These are phyloP conservation scores for Heterochromis multidens DNA, from an alignment of 2,113 vertebrate species.

Conservation along the genomic window DNA sequence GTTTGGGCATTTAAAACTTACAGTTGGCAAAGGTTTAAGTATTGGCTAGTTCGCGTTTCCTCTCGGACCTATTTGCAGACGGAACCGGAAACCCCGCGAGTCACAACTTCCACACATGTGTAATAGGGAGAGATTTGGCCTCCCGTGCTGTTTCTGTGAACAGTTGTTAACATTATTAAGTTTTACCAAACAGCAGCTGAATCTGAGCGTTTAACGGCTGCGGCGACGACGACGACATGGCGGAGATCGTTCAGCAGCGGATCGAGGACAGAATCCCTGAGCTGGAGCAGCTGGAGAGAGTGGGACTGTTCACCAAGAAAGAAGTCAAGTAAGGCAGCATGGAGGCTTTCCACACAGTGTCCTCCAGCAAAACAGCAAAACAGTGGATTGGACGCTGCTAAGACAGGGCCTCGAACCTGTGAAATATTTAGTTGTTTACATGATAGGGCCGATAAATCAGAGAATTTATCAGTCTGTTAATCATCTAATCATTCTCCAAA, in stretches of 20 bases:
- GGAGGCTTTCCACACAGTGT: background rate
- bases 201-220: background rate
- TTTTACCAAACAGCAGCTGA: background rate
- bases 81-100: constrained; percentile 52
- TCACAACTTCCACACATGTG: constrained; percentile 73
- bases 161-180: background rate
- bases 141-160: accelerated
- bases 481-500: background rate
- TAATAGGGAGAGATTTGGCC: background rate
- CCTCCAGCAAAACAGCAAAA: background rate
- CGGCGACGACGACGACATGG: constrained; percentile 74
- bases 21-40: background rate
- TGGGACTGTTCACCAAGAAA: constrained; percentile 84
- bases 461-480: background rate
- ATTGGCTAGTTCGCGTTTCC: constrained; percentile 9
- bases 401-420: background rate
- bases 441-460: background rate
- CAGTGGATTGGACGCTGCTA: background rate
- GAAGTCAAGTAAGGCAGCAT: constrained; percentile 84
- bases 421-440: background rate
- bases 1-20: background rate
- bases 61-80: constrained; percentile 39
- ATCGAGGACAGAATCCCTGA: constrained; percentile 88
- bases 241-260: constrained; percentile 86
- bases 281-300: constrained; percentile 89